Conservation (phyloP, 2,797 vertebrate genomes). For the Danio aesculapii region DNA sequence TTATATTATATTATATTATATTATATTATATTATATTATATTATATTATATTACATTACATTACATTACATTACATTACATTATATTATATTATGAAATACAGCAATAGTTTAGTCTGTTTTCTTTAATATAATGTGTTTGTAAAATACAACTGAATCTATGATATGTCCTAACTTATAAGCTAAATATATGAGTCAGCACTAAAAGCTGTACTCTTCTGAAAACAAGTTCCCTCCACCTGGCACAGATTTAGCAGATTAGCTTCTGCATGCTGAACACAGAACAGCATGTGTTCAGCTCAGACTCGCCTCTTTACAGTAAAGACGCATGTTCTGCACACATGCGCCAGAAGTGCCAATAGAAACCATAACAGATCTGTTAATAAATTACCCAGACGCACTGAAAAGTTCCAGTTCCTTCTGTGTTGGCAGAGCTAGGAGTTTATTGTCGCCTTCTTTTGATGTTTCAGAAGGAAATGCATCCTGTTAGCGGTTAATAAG, state of each 20-base stretch:
- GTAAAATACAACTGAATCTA: too few species aligned
- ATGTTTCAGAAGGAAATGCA: slow-evolving; percentile 39
- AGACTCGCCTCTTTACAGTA: slow-evolving; percentile 42
- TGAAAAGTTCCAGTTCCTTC: slow-evolving; percentile 28
- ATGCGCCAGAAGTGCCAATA: slow-evolving; percentile 29
- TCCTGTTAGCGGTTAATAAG: slow-evolving; percentile 36
- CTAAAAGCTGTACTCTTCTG: not conserved
- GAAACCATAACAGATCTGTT: slow-evolving; percentile 26
- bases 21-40: too few species aligned
- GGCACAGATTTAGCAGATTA: slow-evolving; percentile 42
- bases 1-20: too few species aligned
- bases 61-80: too few species aligned
- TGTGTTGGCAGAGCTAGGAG: slow-evolving; percentile 30
- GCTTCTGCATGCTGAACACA: slow-evolving; percentile 30
- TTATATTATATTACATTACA: not conserved
- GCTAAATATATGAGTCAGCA: too few species aligned
- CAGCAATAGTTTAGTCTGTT: not conserved
- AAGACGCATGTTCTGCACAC: slow-evolving; percentile 25
- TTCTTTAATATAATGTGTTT: not conserved
- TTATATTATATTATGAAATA: too few species aligned
- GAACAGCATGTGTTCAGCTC: slow-evolving; percentile 53
- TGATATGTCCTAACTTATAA: too few species aligned
- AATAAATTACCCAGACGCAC: slow-evolving; percentile 29
- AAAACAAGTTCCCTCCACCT: slow-evolving; percentile 35
- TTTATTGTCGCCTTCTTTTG: slow-evolving; percentile 17